phyloP scores from a whole-genome alignment of 2,113 vertebrate genomes.

The Microtus richardsoni region DNA sequence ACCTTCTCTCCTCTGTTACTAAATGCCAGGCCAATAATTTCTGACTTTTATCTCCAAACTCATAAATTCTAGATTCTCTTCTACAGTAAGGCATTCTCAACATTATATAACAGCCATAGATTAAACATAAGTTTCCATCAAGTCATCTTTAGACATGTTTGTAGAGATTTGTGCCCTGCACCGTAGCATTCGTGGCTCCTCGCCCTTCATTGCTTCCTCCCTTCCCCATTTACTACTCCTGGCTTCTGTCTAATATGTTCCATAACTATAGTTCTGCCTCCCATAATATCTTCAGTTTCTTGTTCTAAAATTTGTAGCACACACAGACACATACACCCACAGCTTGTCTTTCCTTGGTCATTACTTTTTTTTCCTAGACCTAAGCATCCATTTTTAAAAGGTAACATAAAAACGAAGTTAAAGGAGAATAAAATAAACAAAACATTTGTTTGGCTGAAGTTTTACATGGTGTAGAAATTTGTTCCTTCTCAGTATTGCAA shows the following conservation, averaged over 20 bases:
- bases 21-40: not conserved
- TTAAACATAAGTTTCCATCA: conserved; percentile 17
- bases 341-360: not conserved
- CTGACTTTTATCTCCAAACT: not conserved
- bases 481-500: not conserved
- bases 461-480: not conserved
- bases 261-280: not conserved
- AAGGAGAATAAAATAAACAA: not conserved
- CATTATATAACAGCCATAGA: conserved; percentile 53
- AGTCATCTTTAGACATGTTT: not conserved
- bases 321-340: too few relatives aligned
- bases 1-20: not conserved
- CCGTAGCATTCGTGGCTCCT: too few relatives aligned
- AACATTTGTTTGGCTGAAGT: not conserved
- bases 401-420: not conserved
- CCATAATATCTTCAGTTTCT: not conserved
- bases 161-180: too few relatives aligned
- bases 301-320: not conserved
- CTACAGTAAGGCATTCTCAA: conserved; percentile 28
- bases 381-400: not conserved
- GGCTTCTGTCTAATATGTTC: too few relatives aligned
- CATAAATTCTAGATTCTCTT: not conserved
- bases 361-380: not conserved
- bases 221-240: not conserved
- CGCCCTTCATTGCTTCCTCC: not conserved